Evolutionary conservation across 1,140 invertebrate species (phyloP), one percentile per base, ranked within the genome.

Genomic region (Aphaenogaster ashmeadi): DNA sequence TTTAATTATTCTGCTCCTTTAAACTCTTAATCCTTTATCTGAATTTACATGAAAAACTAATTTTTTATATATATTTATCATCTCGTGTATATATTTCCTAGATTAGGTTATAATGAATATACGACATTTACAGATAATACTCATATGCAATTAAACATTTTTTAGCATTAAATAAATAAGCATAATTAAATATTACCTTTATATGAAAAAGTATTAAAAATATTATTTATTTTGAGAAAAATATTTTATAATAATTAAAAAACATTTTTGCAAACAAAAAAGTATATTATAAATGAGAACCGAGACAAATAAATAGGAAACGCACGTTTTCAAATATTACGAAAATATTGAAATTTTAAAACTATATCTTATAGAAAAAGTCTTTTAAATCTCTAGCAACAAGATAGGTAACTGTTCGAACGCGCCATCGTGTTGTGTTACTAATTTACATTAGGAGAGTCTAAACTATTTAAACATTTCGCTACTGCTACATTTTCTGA

Each of bases 1-100:
- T 72, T 83, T 72, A 72, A 83, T 83, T 83, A 44, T 41, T 80
- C 50, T 72, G 58, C 33, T 72, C 38, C 38, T 52, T 27, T 60
- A 9, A 44, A 18, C 18, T 72, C 3, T 6, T 41, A 47, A 80
- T 54, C 13, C 13, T 36, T 54, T 44, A 72, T 83, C 11, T 62
- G 4, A 0, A 60, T 60, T 72, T 5, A 0, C 5, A 72, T 47
- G 4, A 58, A 13, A 80, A 80, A n/a, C 3, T 54, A 83, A 83
- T 72, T 83, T 83, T 18, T 58, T 83, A 47, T 41, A 72, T 80
- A 27, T 64, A 15, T 44, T 81, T 47, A 74, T 83, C 6, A 71
- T n/a, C 2, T 9, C 7, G 1, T 9, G 11, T 21, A 60, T 18
- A 52, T 72, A 77, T 41, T 33, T 83, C 8, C 18, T n/a, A 38